Base-by-base conservation (phyloP, 92 coral and sea anemone genomes). In the Bergia puertoricense region DNA sequence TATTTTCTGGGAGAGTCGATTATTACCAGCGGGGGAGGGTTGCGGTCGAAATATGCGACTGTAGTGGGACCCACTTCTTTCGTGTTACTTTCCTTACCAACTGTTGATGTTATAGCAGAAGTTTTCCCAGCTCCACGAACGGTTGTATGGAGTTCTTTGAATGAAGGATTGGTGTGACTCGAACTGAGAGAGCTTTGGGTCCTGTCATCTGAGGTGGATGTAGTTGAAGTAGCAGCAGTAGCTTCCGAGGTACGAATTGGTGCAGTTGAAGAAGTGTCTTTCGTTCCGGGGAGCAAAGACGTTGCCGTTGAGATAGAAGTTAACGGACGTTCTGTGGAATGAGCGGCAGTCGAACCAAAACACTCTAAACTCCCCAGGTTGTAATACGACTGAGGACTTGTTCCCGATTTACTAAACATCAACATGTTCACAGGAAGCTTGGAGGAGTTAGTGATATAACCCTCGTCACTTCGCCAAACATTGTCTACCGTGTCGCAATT, bases 331-430 rank as follows among this genome's bases (percentile, higher is more conserved):
- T 48, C 41, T 79, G 94, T 82, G 2, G 95, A 16, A 22, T 85
- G 76, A 45, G 4, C 30, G 5, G 85, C 85, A 30, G 92, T 91
- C 41, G 94, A 91, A 44, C 98, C 98, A 69, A 89, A 95, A 72
- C 98, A 95, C 80, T 95, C 96, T 57, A 95, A 85, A 76, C 89
- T 88, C 5, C 98, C 98, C 23, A 95, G 91, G 11, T 86, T 88
- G 81, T 83, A 95, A 38, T 88, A 81, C 1, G 98, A 95, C 11
- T 37, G 40, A 20, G 1, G 9, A 68, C 91, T 90, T 2, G 93
- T 93, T 79, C 96, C 98, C 16, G 90, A 78, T 8, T 91, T 94
- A 73, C 94, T 95, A 88, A 95, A 95, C 88, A 91, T 74, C 82
- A 95, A 54, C 69, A 65, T 86, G 54, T 82, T 93, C 14, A 95